These are phyloP conservation scores for Luehdorfia chinensis DNA, from an alignment of 1,140 invertebrate species.

Conservation along the genomic window DNA sequence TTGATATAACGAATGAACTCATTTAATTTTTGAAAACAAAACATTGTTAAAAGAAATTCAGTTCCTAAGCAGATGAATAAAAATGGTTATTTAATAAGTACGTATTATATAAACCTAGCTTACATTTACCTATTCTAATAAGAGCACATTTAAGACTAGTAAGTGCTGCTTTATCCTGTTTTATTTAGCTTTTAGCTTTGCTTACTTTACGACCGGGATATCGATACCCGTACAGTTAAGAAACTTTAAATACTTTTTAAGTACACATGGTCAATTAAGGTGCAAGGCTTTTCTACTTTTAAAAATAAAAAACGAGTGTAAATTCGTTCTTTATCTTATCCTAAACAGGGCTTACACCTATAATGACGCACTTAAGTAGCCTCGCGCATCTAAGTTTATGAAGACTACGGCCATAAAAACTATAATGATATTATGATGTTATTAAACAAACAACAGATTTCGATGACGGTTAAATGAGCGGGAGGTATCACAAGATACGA, in stretches of 20 bases:
- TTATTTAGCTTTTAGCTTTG: constrained; percentile 19
- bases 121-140: too few species aligned
- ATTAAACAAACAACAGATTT: constrained; percentile 51
- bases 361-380: constrained; percentile 52
- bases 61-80: too few species aligned
- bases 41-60: too few species aligned
- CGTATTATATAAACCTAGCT: too few species aligned
- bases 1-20: too few species aligned
- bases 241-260: constrained; percentile 48
- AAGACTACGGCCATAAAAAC: constrained; percentile 48
- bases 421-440: constrained; percentile 45
- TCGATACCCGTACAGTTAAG: constrained; percentile 26
- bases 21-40: too few species aligned
- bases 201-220: constrained; percentile 46
- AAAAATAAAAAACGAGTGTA: constrained; percentile 42
- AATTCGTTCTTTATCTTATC: constrained; percentile 58
- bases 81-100: too few species aligned
- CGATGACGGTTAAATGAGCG: constrained; percentile 29
- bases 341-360: constrained; percentile 45
- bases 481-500: constrained; percentile 27
- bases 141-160: neutral
- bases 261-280: constrained; percentile 52
- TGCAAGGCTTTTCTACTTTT: constrained; percentile 41
- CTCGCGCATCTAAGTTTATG: constrained; percentile 45
- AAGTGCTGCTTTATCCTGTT: constrained; percentile 2